A percentile compares a stretch with the other conserved stretches of the same genome.
These are phyloP conservation scores for Prunella himalayana DNA, from an alignment of 2,113 vertebrate genomes.

Conservation along the genomic window DNA sequence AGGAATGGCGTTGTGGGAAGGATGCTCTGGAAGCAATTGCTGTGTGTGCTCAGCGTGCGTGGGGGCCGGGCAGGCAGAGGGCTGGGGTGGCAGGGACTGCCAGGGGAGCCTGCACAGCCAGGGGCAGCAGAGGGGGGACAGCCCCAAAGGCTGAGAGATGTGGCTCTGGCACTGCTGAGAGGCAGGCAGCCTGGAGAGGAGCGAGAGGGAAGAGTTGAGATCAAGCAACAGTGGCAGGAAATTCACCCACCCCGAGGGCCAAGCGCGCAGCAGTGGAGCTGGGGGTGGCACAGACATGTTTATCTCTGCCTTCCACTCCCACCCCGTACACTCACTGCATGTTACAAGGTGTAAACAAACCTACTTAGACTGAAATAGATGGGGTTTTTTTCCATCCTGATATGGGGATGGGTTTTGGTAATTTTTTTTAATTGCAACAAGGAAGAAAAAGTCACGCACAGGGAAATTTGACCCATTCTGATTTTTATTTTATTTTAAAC, in stretches of 20 bases:
- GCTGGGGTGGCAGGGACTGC: neutral
- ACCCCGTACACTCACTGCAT: neutral
- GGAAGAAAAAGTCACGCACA: neutral
- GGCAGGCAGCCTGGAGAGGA: neutral
- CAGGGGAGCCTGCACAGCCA: neutral
- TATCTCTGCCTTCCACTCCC: neutral
- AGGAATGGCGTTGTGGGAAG: slow-evolving; percentile 45
- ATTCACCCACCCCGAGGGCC: neutral
- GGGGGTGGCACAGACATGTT: neutral
- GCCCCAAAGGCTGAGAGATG: slow-evolving; percentile 1
- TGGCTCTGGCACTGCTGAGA: neutral
- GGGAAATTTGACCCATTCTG: neutral
- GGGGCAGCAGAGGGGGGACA: neutral
- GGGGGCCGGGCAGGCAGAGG: neutral
- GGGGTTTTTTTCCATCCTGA: neutral
- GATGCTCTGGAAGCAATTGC: slow-evolving; percentile 32
- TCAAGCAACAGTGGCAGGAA: neutral
- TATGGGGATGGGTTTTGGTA: neutral
- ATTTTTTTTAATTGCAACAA: neutral
- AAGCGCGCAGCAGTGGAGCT: neutral
- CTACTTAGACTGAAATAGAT: neutral
- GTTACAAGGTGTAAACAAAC: neutral
- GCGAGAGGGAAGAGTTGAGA: neutral
- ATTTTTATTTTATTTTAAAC: neutral
- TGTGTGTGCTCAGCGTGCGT: slow-evolving; percentile 18